These are phyloP conservation scores for Macaca mulatta DNA, from an alignment of 2,113 vertebrate genomes.

Conservation along the genomic window DNA sequence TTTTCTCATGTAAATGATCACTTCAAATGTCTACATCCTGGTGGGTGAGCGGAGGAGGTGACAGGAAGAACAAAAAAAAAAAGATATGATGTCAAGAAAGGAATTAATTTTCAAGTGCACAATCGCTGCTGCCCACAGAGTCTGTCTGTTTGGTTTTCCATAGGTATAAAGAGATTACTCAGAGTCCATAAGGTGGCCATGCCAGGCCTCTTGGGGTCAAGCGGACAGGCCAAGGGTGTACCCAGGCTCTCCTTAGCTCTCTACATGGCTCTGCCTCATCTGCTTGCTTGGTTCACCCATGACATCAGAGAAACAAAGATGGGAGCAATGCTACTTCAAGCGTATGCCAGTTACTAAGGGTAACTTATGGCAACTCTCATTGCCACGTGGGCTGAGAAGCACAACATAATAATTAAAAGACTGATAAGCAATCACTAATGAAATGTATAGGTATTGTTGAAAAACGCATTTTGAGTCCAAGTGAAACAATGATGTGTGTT, in stretches of 20 bases:
- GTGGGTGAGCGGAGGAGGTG: background rate
- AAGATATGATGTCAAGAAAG: background rate
- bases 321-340: background rate
- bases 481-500: background rate
- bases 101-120: background rate
- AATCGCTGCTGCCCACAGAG: background rate
- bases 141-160: background rate
- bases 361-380: background rate
- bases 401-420: conserved; percentile 10
- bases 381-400: background rate
- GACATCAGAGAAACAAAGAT: background rate
- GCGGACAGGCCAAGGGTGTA: background rate
- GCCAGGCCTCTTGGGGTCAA: background rate
- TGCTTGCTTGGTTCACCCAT: background rate
- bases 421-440: conserved; percentile 29
- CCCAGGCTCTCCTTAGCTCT: background rate
- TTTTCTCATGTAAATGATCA: background rate
- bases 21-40: background rate
- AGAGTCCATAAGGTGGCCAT: background rate
- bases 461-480: background rate
- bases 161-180: background rate
- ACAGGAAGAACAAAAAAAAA: background rate
- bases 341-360: background rate
- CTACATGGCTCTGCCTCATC: background rate
- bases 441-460: background rate